Conservation (phyloP, 92 coral and sea anemone genomes). For the Bergia puertoricense region DNA sequence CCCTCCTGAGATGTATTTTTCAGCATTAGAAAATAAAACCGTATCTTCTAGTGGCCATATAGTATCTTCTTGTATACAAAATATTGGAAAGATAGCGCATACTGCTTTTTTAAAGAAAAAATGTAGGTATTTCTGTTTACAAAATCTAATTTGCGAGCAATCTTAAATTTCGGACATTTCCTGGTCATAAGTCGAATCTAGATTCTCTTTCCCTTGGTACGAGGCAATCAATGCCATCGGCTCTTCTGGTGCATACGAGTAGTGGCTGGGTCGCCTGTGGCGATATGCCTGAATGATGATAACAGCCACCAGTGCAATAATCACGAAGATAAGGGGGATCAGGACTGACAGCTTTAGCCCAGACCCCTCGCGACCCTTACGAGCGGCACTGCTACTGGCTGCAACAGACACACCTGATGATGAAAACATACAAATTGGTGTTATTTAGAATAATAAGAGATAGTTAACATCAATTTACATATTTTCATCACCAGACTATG, state of each 20-base stretch:
- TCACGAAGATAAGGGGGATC: slow-evolving; percentile 24
- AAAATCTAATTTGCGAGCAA: background rate
- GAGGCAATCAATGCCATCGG: background rate
- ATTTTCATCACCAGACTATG: no score
- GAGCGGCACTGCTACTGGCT: background rate
- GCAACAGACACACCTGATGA: background rate
- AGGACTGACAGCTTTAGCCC: slow-evolving; percentile 27
- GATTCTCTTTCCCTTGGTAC: background rate
- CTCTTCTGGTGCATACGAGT: background rate
- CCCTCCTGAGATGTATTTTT: no score
- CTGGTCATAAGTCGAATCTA: background rate
- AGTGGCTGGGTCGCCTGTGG: background rate
- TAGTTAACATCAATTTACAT: no score
- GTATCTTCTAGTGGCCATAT: no score
- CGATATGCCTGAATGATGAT: slow-evolving; percentile 16
- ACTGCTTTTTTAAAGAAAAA: no score
- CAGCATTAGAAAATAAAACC: no score
- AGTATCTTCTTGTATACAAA: no score
- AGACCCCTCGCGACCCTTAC: background rate
- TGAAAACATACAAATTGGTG: background rate
- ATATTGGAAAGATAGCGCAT: no score
- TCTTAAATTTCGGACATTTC: background rate
- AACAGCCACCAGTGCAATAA: slow-evolving; percentile 3
- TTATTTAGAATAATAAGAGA: no score
- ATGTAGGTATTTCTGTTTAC: no score